These are phyloP conservation scores for Pseudeuparius sepicola DNA, from an alignment of 2,888 invertebrate genomes.

Conservation along the genomic window DNA sequence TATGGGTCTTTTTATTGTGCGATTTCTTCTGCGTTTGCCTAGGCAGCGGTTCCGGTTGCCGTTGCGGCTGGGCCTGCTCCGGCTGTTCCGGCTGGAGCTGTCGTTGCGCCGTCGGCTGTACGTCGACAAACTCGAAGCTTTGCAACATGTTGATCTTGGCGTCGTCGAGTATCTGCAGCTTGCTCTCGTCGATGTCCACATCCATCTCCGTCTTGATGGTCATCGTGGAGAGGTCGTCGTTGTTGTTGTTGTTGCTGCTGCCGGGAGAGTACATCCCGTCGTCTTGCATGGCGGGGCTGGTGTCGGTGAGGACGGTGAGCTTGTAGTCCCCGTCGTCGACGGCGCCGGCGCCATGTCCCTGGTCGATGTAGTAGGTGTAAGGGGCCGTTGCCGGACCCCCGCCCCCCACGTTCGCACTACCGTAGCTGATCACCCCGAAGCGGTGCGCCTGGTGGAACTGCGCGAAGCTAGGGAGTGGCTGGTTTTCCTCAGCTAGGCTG, in stretches of 20 bases:
- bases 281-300: too few species aligned
- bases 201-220: slow-evolving; percentile 20
- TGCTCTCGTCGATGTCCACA: slow-evolving; percentile 10
- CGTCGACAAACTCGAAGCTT: slow-evolving; percentile 7
- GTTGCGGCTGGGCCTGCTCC: slow-evolving; percentile 38
- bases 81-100: too few species aligned
- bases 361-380: slow-evolving; percentile 28
- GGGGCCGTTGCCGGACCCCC: slow-evolving; percentile 39
- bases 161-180: slow-evolving; percentile 13
- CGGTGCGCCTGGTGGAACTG: slow-evolving; percentile 48
- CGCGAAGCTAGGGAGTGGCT: slow-evolving; percentile 56
- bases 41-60: slow-evolving; percentile 26
- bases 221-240: slow-evolving; percentile 18
- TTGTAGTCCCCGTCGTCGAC: slow-evolving; percentile 32
- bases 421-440: slow-evolving; percentile 42
- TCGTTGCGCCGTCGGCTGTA: too few species aligned
- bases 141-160: slow-evolving; percentile 15
- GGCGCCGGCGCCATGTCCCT: too few species aligned
- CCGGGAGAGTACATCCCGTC: slow-evolving; percentile 10
- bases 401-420: slow-evolving; percentile 67
- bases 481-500: slow-evolving; percentile 30
- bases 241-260: slow-evolving; percentile 20
- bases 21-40: slow-evolving; percentile 34
- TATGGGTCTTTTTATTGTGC: too few species aligned
- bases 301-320: slow-evolving; percentile 36